Evolutionary conservation across 2,797 vertebrate genomes (phyloP).

Genomic region (Spinus pinus): DNA sequence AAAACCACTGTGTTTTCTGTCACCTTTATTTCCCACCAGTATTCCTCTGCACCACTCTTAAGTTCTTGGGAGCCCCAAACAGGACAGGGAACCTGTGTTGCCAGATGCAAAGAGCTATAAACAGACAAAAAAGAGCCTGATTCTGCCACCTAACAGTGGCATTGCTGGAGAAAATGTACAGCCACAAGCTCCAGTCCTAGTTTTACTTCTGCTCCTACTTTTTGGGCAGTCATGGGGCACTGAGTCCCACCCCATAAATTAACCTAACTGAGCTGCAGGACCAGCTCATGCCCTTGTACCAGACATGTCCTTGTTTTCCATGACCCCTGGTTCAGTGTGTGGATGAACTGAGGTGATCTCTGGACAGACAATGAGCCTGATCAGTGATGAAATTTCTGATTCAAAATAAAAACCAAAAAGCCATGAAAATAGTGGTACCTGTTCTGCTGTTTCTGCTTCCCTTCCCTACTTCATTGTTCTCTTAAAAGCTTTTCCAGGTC

Average conservation of each 20-base stretch:
- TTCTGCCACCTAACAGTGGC: neutral
- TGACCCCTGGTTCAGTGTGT: neutral
- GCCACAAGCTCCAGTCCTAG: neutral
- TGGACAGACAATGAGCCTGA: neutral
- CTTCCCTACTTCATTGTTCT: neutral
- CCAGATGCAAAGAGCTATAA: neutral
- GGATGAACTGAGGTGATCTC: neutral
- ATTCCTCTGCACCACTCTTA: neutral
- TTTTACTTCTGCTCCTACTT: neutral
- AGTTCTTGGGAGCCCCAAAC: neutral
- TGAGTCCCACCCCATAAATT: neutral
- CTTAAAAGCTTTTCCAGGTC: neutral
- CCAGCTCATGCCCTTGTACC: accelerated
- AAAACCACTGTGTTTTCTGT: neutral
- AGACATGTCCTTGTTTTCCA: neutral
- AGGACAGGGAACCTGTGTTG: neutral
- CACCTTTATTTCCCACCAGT: neutral
- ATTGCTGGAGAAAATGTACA: neutral
- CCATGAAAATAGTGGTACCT: neutral
- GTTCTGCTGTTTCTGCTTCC: neutral
- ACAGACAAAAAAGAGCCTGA: neutral
- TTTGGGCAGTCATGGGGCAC: neutral
- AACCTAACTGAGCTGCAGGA: neutral
- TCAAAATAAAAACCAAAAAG: neutral
- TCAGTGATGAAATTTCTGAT: neutral